Conservation (phyloP, 2,113 vertebrate genomes). For the Cephalopterus ornatus region DNA sequence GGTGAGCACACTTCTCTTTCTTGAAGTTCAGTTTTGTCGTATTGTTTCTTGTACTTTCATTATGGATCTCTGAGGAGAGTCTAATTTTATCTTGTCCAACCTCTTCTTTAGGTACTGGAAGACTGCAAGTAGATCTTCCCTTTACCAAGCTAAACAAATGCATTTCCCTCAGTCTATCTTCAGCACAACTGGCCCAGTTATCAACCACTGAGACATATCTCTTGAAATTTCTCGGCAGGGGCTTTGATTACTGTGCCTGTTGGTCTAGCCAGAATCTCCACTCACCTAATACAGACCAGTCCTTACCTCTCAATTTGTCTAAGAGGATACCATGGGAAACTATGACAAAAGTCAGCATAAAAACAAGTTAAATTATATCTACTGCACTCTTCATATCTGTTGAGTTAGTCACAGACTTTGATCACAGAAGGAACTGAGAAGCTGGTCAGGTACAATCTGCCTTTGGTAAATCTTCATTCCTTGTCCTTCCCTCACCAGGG, state of each 20-base stretch:
- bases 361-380: not conserved
- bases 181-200: not conserved
- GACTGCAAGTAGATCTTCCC: not conserved
- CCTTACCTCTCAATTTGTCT: not conserved
- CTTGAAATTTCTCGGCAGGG: not conserved
- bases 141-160: not conserved
- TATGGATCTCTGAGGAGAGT: not conserved
- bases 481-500: not conserved
- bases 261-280: not conserved
- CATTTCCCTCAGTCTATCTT: not conserved
- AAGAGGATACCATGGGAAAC: not conserved
- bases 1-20: not conserved
- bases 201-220: not conserved
- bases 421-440: not conserved
- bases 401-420: not conserved
- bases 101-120: not conserved
- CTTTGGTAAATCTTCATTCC: not conserved
- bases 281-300: not conserved
- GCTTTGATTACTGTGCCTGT: not conserved
- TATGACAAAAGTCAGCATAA: not conserved
- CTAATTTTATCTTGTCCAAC: not conserved
- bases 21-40: not conserved
- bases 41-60: not conserved
- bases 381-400: not conserved
- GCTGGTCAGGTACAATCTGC: not conserved